A percentile compares a stretch with the other conserved stretches of the same genome.
These are phyloP conservation scores for Diachasma alloeum DNA, from an alignment of 1,140 invertebrate genomes.

Conservation along the genomic window DNA sequence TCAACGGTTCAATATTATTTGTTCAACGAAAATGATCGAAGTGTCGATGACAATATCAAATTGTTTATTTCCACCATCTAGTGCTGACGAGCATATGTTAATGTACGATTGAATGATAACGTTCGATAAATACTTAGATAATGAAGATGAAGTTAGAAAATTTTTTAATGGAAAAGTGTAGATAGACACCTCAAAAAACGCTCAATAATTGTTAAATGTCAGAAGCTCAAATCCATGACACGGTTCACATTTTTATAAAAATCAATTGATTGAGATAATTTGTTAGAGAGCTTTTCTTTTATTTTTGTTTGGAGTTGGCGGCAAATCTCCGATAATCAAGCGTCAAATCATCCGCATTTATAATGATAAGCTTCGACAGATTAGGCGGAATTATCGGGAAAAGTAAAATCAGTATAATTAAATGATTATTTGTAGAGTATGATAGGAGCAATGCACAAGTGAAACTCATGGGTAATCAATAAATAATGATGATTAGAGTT, in stretches of 20 bases:
- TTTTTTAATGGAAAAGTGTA: not conserved
- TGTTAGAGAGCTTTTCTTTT: not conserved
- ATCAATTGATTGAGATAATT: not conserved
- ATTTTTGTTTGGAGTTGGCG: not conserved
- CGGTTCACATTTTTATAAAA: not conserved
- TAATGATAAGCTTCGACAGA: not conserved
- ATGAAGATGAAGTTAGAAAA: not conserved
- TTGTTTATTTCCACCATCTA: not conserved
- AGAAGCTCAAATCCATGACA: conserved; percentile 41
- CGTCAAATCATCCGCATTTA: not conserved
- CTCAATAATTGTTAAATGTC: conserved; percentile 43
- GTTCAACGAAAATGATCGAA: not conserved
- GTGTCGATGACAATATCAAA: not conserved
- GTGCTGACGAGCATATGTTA: not conserved
- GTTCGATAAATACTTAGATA: conserved; percentile 19
- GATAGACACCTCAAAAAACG: conserved; percentile 28
- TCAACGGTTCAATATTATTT: not conserved
- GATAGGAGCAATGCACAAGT: not conserved
- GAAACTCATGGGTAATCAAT: too few species aligned
- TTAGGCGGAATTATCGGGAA: not conserved
- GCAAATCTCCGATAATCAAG: not conserved
- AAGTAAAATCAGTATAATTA: too few species aligned
- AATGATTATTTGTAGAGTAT: not conserved
- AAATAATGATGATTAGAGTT: too few species aligned
- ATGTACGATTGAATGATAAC: not conserved